phyloP scores from a whole-genome alignment of 2,113 vertebrate species.

The Ceuthmochares aereus region DNA sequence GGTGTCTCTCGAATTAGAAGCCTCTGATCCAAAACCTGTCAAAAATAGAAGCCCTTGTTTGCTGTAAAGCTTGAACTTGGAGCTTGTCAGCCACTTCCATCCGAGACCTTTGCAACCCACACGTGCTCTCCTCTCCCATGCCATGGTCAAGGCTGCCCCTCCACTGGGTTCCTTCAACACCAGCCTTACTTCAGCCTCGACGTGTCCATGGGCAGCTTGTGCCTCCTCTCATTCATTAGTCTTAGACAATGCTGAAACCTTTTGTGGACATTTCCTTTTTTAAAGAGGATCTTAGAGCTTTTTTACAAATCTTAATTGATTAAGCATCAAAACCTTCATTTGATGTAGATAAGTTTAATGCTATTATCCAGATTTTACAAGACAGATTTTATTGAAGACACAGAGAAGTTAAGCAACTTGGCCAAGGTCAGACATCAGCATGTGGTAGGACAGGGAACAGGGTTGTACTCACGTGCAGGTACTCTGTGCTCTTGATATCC shows the following conservation, averaged over 20 bases:
- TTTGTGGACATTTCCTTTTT: neutral
- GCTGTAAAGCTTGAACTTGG: neutral
- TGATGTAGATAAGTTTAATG: conserved; percentile 57
- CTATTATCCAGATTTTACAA: conserved; percentile 45
- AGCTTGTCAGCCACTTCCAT: neutral
- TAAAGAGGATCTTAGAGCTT: neutral
- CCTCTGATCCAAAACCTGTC: neutral
- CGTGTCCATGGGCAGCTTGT: neutral
- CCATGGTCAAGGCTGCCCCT: neutral
- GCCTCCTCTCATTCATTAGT: neutral
- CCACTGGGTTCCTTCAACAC: neutral
- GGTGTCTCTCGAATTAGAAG: neutral
- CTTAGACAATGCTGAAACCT: neutral
- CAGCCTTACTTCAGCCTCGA: neutral
- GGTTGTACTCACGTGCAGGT: neutral
- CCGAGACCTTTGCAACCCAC: neutral
- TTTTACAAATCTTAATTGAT: conserved; percentile 59
- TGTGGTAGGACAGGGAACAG: neutral
- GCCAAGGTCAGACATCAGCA: conserved; percentile 41
- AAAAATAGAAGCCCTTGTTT: neutral
- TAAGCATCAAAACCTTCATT: conserved; percentile 56
- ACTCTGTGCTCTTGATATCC: neutral
- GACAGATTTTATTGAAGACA: conserved; percentile 49
- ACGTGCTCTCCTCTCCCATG: neutral
- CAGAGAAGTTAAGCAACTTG: neutral